Evolutionary conservation across 2,113 vertebrate species (phyloP).

Genomic region (Benitochromis conjunctus): DNA sequence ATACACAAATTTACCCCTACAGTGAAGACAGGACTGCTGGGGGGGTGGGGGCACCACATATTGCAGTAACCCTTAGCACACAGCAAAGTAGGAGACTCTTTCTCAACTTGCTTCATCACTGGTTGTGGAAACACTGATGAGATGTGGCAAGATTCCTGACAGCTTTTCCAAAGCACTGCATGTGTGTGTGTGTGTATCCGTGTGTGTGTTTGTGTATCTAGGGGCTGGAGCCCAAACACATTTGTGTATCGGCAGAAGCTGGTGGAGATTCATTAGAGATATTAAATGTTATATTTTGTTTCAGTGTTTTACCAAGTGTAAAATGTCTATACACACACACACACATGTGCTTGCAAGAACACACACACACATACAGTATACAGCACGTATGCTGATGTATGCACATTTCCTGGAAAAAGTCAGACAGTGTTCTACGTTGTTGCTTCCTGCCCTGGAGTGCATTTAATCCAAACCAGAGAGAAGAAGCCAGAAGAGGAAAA

Average conservation of each 20-base stretch:
- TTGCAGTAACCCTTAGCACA: not conserved
- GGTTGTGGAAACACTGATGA: slow-evolving; percentile 53
- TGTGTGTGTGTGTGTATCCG: not conserved
- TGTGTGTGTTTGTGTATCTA: not conserved
- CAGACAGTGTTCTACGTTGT: slow-evolving; percentile 14
- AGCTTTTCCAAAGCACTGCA: not conserved
- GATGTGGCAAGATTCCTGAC: slow-evolving; percentile 32
- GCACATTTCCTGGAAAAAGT: slow-evolving; percentile 66
- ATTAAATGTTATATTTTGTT: not conserved
- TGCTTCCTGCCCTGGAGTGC: slow-evolving; percentile 45
- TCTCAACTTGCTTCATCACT: slow-evolving; percentile 40
- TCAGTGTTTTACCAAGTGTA: slow-evolving; percentile 18
- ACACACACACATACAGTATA: not conserved
- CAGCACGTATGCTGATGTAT: slow-evolving; percentile 50
- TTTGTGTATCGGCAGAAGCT: slow-evolving; percentile 7
- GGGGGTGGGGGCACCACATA: not conserved
- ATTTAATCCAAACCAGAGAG: slow-evolving; percentile 36
- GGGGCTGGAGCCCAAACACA: not conserved
- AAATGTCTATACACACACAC: not conserved
- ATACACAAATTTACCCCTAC: not conserved
- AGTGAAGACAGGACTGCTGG: not conserved
- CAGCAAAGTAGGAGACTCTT: not conserved
- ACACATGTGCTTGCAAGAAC: not conserved
- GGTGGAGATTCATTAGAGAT: not conserved
- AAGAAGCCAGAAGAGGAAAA: slow-evolving; percentile 9